These are phyloP conservation scores for Hyles vespertilio DNA, from an alignment of 1,140 invertebrate genomes.

Conservation along the genomic window DNA sequence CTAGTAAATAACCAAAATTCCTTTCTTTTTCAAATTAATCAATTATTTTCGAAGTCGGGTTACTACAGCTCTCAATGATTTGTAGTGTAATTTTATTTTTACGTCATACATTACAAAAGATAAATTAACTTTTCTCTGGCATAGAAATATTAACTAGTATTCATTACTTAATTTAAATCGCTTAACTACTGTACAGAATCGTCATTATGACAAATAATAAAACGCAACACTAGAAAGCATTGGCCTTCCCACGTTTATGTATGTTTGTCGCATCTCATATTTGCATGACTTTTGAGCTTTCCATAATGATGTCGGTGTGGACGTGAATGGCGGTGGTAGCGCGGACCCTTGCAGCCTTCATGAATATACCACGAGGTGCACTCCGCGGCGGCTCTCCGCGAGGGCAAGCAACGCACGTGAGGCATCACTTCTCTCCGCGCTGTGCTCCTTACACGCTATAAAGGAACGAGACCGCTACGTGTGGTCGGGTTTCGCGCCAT, in stretches of 20 bases:
- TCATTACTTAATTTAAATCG: too few relatives aligned
- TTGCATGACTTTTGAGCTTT: slow-evolving; percentile 20
- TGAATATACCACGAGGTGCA: slow-evolving; percentile 41
- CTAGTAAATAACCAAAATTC: too few relatives aligned
- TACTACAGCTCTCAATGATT: too few relatives aligned
- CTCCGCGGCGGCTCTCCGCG: slow-evolving; percentile 19
- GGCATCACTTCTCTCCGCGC: slow-evolving; percentile 30
- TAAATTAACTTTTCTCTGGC: too few relatives aligned
- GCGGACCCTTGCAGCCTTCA: slow-evolving; percentile 25
- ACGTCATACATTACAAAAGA: too few relatives aligned
- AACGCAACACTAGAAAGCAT: slow-evolving; percentile 8
- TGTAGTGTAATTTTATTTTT: too few relatives aligned
- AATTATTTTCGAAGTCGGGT: too few relatives aligned
- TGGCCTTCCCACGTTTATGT: slow-evolving; percentile 6
- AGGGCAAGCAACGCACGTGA: slow-evolving; percentile 33
- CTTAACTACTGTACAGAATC: too few relatives aligned
- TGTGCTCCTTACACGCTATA: slow-evolving; percentile 76
- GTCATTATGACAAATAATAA: too few relatives aligned
- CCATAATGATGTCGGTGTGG: slow-evolving; percentile 31
- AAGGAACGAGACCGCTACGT: slow-evolving; percentile 87
- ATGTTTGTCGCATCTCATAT: slow-evolving; percentile 14
- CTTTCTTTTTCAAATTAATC: too few relatives aligned
- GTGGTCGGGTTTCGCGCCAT: slow-evolving; percentile 93
- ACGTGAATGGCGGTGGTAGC: slow-evolving; percentile 28
- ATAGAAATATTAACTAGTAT: too few relatives aligned